These are phyloP conservation scores for Astyanax mexicanus DNA, from an alignment of 2,797 vertebrate species.

Conservation along the genomic window DNA sequence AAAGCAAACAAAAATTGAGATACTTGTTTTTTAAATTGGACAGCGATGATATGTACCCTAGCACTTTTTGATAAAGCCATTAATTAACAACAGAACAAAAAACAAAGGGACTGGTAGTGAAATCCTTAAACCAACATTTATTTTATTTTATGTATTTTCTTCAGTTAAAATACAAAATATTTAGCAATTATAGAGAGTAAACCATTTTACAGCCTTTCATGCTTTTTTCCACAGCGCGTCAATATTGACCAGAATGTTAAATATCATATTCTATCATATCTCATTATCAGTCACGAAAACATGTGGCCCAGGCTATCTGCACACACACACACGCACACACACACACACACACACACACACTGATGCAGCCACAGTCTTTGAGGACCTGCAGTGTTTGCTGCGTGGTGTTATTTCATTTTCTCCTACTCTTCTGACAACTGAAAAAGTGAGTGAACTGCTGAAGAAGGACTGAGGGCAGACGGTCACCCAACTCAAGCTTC, in stretches of 20 bases:
- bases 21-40: too few relatives aligned
- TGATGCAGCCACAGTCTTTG: conserved; percentile 51
- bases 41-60: too few relatives aligned
- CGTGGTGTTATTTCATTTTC: not conserved
- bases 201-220: conserved; percentile 87
- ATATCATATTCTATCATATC: conserved; percentile 70
- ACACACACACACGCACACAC: conserved; percentile 64
- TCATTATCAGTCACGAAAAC: conserved; percentile 66
- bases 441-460: conserved; percentile 71
- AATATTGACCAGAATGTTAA: conserved; percentile 81
- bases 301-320: conserved; percentile 67
- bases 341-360: conserved; percentile 59
- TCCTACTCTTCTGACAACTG: conserved; percentile 54
- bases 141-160: conserved; percentile 84
- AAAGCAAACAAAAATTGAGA: too few relatives aligned
- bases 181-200: conserved; percentile 87
- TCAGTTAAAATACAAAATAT: conserved; percentile 93
- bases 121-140: conserved; percentile 95
- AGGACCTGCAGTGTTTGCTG: conserved; percentile 48
- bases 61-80: too few relatives aligned
- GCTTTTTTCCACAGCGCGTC: conserved; percentile 85
- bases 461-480: conserved; percentile 69
- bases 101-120: conserved; percentile 64
- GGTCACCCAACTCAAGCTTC: conserved; percentile 69
- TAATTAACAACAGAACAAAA: conserved; percentile 30